Conservation (phyloP, 2,113 vertebrate genomes). For the Plectropomus leopardus region DNA sequence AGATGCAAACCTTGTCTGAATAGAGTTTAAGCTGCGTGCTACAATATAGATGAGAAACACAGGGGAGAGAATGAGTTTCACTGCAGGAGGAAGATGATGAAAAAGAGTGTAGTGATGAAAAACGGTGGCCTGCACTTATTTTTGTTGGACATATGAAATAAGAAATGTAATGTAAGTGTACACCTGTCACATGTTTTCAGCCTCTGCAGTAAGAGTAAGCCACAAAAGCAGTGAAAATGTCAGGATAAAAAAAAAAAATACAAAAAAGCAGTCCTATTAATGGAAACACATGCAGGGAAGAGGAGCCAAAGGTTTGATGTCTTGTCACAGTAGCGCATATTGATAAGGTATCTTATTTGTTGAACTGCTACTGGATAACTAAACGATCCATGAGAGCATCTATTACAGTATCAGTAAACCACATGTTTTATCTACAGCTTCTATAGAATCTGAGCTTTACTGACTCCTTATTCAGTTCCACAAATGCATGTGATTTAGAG, state of each 20-base stretch:
- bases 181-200: constrained; percentile 49
- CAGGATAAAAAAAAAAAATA: constrained; percentile 9
- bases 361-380: neutral
- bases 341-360: constrained; percentile 10
- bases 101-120: constrained; percentile 61
- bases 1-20: constrained; percentile 46
- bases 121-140: constrained; percentile 43
- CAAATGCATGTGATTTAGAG: neutral
- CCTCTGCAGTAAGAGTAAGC: constrained; percentile 3
- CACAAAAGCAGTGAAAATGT: neutral
- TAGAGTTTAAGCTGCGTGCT: constrained; percentile 30
- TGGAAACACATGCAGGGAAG: neutral
- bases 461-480: neutral
- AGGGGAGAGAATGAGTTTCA: constrained; percentile 28
- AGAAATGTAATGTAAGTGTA: constrained; percentile 36
- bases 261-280: neutral
- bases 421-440: constrained; percentile 1
- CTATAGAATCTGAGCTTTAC: neutral
- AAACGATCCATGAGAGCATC: neutral
- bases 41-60: constrained; percentile 55
- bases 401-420: neutral
- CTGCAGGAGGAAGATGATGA: constrained; percentile 51
- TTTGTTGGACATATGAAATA: constrained; percentile 37
- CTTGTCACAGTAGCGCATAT: neutral
- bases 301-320: constrained; percentile 11